Percentiles rank a stretch among this genome's conserved stretches.
phyloP scores from a whole-genome alignment of 2,113 vertebrate genomes.

The Mesembrinibis cayennensis region DNA sequence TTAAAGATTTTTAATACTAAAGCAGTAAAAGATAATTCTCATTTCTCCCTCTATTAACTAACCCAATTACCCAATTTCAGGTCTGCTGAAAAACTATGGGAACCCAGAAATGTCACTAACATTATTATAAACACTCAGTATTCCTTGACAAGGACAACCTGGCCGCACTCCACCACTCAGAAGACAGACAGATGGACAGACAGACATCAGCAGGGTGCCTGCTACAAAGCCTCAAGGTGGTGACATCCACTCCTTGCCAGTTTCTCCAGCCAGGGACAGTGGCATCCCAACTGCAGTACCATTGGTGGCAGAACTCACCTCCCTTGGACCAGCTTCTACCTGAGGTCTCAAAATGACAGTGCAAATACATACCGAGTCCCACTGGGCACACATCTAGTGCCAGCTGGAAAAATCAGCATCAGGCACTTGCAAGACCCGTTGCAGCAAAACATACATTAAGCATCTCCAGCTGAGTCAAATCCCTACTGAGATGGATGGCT shows the following conservation, averaged over 20 bases:
- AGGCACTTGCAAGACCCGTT: background rate
- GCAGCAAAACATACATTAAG: background rate
- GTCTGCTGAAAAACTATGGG: background rate
- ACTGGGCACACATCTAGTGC: background rate
- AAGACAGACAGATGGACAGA: background rate
- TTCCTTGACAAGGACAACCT: background rate
- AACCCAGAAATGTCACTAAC: background rate
- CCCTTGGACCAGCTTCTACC: background rate
- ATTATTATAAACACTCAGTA: background rate
- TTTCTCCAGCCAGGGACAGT: background rate
- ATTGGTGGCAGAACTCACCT: background rate
- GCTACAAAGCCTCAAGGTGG: background rate
- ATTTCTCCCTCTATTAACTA: background rate
- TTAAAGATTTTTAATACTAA: background rate
- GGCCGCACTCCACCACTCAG: background rate
- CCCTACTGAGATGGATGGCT: background rate
- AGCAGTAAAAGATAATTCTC: background rate
- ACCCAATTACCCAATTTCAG: background rate
- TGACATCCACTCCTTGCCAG: background rate
- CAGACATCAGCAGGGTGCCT: background rate
- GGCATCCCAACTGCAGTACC: background rate
- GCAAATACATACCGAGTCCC: rapidly evolving
- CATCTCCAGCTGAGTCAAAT: background rate
- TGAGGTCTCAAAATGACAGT: background rate
- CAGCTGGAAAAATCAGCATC: background rate